phyloP scores from a whole-genome alignment of 2,888 invertebrate species.

The Parnassius smintheus region DNA sequence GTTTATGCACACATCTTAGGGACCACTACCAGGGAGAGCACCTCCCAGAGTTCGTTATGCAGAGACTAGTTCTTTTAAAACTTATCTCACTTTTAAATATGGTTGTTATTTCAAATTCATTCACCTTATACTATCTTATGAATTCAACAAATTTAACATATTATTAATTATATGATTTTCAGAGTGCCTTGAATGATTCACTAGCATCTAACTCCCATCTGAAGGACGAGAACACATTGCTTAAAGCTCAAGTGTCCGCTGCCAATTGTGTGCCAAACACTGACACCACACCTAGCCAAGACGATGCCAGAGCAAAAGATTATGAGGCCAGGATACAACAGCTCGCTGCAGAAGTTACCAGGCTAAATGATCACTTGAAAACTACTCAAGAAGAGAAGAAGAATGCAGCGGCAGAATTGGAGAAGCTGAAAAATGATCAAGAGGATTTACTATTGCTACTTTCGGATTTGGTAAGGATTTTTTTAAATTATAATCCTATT shows the following conservation, averaged over 20 bases:
- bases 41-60: no score
- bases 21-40: no score
- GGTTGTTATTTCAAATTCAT: no score
- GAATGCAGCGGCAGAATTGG: slow-evolving; percentile 71
- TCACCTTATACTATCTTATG: no score
- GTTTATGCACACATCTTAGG: no score
- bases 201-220: slow-evolving; percentile 87
- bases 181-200: slow-evolving; percentile 83
- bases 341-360: slow-evolving; percentile 41
- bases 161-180: slow-evolving; percentile 27
- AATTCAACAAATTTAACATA: no score
- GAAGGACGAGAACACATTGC: slow-evolving; percentile 91
- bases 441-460: slow-evolving; percentile 95
- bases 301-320: slow-evolving; percentile 34
- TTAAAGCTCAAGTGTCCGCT: slow-evolving; percentile 87
- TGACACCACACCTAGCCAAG: slow-evolving; percentile 26
- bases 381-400: slow-evolving; percentile 41
- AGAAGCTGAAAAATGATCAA: slow-evolving; percentile 90
- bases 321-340: slow-evolving; percentile 43
- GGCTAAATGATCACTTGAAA: slow-evolving; percentile 41
- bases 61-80: no score
- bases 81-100: no score
- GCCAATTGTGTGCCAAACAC: slow-evolving; percentile 34
- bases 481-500: not conserved
- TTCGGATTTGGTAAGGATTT: slow-evolving; percentile 87